phyloP scores from a whole-genome alignment of 2,797 vertebrate species.

The Falco biarmicus region DNA sequence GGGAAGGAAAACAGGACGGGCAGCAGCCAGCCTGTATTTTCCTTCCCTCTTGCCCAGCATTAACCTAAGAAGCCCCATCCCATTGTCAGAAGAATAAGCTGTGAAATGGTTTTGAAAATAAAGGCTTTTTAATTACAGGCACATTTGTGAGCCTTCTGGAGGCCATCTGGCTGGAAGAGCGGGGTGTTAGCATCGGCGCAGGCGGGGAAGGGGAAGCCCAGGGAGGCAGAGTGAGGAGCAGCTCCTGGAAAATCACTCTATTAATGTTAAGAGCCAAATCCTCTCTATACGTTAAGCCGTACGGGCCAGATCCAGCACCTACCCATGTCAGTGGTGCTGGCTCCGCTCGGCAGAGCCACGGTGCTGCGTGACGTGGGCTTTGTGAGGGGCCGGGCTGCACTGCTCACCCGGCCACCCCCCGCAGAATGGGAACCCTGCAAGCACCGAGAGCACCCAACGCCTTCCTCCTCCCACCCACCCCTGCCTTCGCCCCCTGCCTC shows the following conservation, averaged over 20 bases:
- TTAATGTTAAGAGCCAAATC: neutral
- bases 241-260: neutral
- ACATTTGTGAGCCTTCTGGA: slow-evolving; percentile 29
- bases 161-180: slow-evolving; percentile 21
- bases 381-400: neutral
- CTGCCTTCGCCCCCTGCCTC: accelerated
- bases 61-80: neutral
- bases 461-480: neutral
- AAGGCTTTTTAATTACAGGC: slow-evolving; percentile 31
- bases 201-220: neutral
- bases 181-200: neutral
- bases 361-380: neutral
- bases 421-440: accelerated
- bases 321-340: accelerated
- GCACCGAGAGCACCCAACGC: accelerated
- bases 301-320: accelerated
- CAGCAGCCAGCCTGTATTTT: neutral
- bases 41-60: neutral
- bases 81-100: neutral
- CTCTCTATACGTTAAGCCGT: accelerated
- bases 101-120: slow-evolving; percentile 45
- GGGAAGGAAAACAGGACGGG: neutral
- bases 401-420: neutral
- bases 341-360: accelerated
- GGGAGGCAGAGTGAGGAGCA: neutral